phyloP scores from a whole-genome alignment of 2,888 invertebrate species.

The Eupsilia transversa region DNA sequence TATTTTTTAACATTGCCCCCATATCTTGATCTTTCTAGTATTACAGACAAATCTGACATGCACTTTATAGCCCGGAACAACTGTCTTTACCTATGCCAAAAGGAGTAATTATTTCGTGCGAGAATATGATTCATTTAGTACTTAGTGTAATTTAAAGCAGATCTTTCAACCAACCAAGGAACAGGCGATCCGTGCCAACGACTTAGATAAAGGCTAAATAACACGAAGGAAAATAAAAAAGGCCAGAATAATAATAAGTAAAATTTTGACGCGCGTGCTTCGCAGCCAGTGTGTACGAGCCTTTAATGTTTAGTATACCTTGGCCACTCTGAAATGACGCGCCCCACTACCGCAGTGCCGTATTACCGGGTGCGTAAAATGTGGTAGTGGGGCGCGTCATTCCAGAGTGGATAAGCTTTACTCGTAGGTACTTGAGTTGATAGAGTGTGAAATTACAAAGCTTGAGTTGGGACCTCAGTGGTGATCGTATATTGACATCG shows the following conservation, averaged over 20 bases:
- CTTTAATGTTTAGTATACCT: constrained; percentile 40
- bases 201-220: not conserved
- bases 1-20: not conserved
- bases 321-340: no score
- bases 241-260: not conserved
- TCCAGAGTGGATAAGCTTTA: no score
- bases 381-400: no score
- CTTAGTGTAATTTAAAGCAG: not conserved
- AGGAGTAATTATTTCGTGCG: not conserved
- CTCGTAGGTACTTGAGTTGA: constrained; percentile 47
- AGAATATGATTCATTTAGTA: not conserved
- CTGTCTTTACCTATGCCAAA: not conserved
- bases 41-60: not conserved
- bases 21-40: not conserved
- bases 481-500: constrained; percentile 22
- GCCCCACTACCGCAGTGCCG: no score
- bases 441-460: constrained; percentile 43
- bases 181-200: not conserved
- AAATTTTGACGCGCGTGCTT: not conserved
- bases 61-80: not conserved
- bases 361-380: no score
- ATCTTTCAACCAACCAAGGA: not conserved
- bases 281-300: constrained; percentile 8
- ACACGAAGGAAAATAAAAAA: not conserved
- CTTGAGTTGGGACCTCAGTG: constrained; percentile 16